Percentiles rank a stretch among this genome's conserved stretches.
These are phyloP conservation scores for Hyperopisus bebe DNA, from an alignment of 2,113 vertebrate genomes.

Conservation along the genomic window DNA sequence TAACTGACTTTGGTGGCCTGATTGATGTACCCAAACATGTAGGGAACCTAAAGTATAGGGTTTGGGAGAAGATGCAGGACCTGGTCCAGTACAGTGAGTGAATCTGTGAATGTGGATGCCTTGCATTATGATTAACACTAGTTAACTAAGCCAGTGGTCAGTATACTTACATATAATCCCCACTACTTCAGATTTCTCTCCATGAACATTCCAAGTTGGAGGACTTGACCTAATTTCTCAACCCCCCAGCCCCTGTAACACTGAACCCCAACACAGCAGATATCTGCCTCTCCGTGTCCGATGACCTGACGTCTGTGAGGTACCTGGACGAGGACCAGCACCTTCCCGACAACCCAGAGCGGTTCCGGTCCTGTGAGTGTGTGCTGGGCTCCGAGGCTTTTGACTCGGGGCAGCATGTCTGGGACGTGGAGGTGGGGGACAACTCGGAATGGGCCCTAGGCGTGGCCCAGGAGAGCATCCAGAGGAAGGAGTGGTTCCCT, in stretches of 20 bases:
- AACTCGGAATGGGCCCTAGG: slow-evolving; percentile 47
- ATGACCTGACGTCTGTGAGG: slow-evolving; percentile 42
- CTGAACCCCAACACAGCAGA: slow-evolving; percentile 49
- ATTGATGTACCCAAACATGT: slow-evolving; percentile 45
- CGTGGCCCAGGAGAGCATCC: slow-evolving; percentile 34
- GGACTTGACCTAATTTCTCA: not conserved
- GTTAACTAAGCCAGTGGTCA: not conserved
- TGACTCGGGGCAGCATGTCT: slow-evolving; percentile 32
- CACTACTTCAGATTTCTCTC: not conserved
- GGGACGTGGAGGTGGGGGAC: slow-evolving; percentile 46
- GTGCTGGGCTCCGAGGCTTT: slow-evolving; percentile 42
- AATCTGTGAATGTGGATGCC: not conserved
- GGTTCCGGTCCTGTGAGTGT: slow-evolving; percentile 40
- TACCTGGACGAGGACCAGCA: slow-evolving; percentile 39
- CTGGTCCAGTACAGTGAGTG: slow-evolving; percentile 42
- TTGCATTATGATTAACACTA: not conserved
- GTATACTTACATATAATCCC: not conserved
- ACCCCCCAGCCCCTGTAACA: slow-evolving; percentile 36
- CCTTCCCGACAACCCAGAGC: slow-evolving; percentile 43
- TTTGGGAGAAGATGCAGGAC: slow-evolving; percentile 49
- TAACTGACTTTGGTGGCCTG: slow-evolving; percentile 26
- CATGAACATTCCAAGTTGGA: not conserved
- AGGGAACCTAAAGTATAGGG: slow-evolving; percentile 35
- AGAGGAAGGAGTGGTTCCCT: slow-evolving; percentile 33
- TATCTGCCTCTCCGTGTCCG: slow-evolving; percentile 37